A percentile compares a stretch with the other conserved stretches of the same genome.
Conservation (phyloP, 2,113 vertebrate species). For the Bubalus kerabau region DNA sequence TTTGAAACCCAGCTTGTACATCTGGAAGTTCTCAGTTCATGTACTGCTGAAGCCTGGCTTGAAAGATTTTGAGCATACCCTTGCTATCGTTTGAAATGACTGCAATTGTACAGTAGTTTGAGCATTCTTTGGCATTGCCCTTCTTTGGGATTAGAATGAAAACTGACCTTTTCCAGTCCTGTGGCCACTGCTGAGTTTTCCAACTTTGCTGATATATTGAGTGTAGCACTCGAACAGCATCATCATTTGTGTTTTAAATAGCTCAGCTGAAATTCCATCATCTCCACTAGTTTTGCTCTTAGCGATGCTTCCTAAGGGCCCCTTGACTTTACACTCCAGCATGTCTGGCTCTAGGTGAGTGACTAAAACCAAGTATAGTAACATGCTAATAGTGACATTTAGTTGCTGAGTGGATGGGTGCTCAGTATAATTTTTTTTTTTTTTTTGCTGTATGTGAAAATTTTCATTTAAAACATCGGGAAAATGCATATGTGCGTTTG, state of each 20-base stretch:
- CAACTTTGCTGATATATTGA: not conserved
- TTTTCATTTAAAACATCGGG: not conserved
- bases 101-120: not conserved
- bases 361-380: not conserved
- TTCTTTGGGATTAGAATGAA: not conserved
- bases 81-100: not conserved
- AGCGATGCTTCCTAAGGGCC: not conserved
- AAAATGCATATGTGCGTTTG: rapidly evolving
- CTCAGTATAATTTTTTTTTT: rapidly evolving
- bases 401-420: too few species aligned
- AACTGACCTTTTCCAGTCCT: not conserved
- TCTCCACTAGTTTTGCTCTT: not conserved
- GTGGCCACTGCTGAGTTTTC: not conserved
- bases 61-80: not conserved
- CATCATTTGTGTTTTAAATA: not conserved
- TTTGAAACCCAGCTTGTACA: not conserved
- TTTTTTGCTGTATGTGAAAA: not conserved
- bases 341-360: not conserved
- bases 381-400: too few species aligned
- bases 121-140: not conserved
- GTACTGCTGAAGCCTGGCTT: not conserved
- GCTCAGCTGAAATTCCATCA: not conserved
- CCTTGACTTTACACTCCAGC: not conserved
- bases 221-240: not conserved
- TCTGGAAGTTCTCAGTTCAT: not conserved